Conservation (phyloP, 2,113 vertebrate genomes). For the Eudyptes chrysolophus region DNA sequence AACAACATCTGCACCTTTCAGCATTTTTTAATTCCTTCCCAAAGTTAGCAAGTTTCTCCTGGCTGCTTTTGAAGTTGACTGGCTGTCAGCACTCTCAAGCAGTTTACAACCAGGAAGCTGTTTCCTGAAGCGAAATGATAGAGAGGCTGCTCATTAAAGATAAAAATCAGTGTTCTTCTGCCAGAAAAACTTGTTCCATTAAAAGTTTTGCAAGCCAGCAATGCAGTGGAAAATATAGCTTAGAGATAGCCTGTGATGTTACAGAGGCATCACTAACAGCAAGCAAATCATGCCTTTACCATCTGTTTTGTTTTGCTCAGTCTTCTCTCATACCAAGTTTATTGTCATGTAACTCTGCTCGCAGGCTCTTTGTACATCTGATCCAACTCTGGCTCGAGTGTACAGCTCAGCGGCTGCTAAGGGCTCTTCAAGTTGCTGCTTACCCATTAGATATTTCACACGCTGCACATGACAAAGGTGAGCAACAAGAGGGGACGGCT, state of each 20-base stretch:
- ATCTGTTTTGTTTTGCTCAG: not conserved
- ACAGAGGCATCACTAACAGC: not conserved
- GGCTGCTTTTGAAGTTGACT: not conserved
- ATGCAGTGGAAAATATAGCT: conserved; percentile 50
- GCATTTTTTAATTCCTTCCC: conserved; percentile 8
- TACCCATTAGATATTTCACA: not conserved
- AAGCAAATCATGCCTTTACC: not conserved
- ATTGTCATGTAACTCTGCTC: not conserved
- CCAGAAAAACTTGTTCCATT: conserved; percentile 72
- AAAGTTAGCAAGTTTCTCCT: not conserved
- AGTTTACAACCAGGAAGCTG: conserved; percentile 62
- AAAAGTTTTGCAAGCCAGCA: conserved; percentile 66
- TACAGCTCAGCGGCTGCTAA: not conserved
- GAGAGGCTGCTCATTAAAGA: conserved; percentile 61
- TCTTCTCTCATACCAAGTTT: not conserved
- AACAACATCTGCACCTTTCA: not conserved
- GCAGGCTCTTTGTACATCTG: not conserved
- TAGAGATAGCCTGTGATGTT: conserved; percentile 7
- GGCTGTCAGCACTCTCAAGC: conserved; percentile 26
- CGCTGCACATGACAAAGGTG: not conserved
- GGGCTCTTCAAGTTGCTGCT: not conserved
- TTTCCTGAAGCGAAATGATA: conserved; percentile 65
- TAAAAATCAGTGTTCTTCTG: conserved; percentile 64
- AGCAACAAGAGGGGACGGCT: not conserved
- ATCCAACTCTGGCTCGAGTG: not conserved